phyloP scores from a whole-genome alignment of 1,140 invertebrate species.

The Ridgeia piscesae region DNA sequence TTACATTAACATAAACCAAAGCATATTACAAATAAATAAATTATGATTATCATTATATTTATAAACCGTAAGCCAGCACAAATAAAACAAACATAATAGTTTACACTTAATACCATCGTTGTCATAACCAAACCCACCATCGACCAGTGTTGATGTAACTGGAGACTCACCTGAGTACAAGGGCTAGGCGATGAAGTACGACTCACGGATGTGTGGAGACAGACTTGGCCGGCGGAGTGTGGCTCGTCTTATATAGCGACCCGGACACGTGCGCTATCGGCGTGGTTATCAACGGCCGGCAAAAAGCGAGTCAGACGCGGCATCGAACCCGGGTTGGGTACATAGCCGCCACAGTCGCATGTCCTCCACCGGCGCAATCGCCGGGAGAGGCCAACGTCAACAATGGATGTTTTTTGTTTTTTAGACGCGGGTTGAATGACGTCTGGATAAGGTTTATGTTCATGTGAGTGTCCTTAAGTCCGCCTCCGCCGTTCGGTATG shows the following conservation, averaged over 20 bases:
- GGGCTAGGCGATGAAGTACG: neutral
- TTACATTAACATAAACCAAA: too few species aligned
- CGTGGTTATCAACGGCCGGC: neutral
- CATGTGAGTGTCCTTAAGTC: neutral
- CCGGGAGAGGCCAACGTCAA: neutral
- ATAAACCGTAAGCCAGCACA: too few species aligned
- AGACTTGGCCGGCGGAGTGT: neutral
- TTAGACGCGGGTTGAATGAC: neutral
- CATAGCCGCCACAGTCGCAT: neutral
- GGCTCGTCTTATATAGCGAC: neutral
- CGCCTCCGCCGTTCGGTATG: neutral
- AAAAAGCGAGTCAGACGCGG: neutral
- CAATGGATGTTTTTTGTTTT: neutral
- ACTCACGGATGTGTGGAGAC: neutral
- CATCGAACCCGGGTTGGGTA: neutral
- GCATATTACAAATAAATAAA: too few species aligned
- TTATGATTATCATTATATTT: too few species aligned
- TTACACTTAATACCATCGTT: neutral
- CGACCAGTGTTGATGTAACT: neutral
- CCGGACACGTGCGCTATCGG: neutral
- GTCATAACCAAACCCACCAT: neutral
- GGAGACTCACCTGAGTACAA: neutral
- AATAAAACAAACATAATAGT: too few species aligned
- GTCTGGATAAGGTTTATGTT: neutral
- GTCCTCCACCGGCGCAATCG: neutral